Percentiles rank a stretch among this genome's conserved stretches.
Conservation (phyloP, 1,140 invertebrate species). For the Zophobas atratus region DNA sequence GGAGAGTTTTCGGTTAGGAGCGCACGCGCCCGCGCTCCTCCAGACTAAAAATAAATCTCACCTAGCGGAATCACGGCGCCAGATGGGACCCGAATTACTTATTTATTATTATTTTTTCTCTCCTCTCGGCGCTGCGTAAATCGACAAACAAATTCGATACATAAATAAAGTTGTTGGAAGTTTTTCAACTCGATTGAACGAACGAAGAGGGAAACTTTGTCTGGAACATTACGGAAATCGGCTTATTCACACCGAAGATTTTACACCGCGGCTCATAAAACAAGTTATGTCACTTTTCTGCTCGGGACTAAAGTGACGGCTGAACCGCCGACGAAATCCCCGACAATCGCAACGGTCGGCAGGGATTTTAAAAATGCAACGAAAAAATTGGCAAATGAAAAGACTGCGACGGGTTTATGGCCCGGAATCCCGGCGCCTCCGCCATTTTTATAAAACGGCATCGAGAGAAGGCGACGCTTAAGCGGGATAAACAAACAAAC, state of each 20-base stretch:
- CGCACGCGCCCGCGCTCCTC: not conserved
- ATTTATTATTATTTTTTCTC: conserved; percentile 23
- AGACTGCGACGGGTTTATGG: conserved; percentile 5
- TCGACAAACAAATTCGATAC: conserved; percentile 42
- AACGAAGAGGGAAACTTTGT: conserved; percentile 34
- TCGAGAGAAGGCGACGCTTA: not conserved
- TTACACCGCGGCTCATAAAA: conserved; percentile 40
- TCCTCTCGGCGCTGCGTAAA: not conserved
- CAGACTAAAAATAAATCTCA: conserved; percentile 20
- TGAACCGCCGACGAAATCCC: conserved; percentile 14
- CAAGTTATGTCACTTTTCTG: conserved; percentile 36
- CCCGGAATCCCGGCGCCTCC: conserved; percentile 33
- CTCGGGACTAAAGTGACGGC: conserved; percentile 5
- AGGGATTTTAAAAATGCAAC: conserved; percentile 25
- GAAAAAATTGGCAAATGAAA: conserved; percentile 1
- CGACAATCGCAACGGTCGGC: conserved; percentile 4
- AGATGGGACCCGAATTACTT: conserved; percentile 13
- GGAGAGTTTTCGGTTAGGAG: conserved; percentile 21
- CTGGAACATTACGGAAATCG: conserved; percentile 34
- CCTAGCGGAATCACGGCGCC: conserved; percentile 15
- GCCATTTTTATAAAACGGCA: conserved; percentile 26
- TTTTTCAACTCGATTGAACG: conserved; percentile 38
- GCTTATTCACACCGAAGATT: conserved; percentile 37
- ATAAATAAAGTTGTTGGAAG: conserved; percentile 37
- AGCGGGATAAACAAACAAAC: conserved; percentile 5